Base-by-base conservation (phyloP, 2,888 invertebrate species). In the Arrhopalites spinosus region DNA sequence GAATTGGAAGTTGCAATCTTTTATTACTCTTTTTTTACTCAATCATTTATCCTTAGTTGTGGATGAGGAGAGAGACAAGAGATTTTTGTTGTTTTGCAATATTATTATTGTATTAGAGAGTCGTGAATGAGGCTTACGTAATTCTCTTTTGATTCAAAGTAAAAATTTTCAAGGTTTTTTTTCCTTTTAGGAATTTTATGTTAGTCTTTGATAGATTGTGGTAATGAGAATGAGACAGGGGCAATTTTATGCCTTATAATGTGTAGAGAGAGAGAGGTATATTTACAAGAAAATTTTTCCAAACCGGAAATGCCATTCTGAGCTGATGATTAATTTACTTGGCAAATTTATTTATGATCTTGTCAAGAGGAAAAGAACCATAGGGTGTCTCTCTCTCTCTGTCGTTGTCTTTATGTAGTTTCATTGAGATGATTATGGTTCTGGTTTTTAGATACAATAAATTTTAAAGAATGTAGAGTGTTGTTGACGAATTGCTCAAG, bases 341-440 rank as follows among this genome's bases (percentile, higher is more conserved):
- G 11, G 36, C 11, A 11, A 11, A 36, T 36, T 36, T 36, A 36
- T 36, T 36, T 36, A 11, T 36, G 36, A 36, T 36, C 5, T 36
- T 36, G 36, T 36, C 36, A 36, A 36, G 36, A 3, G 3, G 36
- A 36, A 53, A 17, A 53, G 17, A 20, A 53, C 53, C n/a, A 20
- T 20, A 53, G 53, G 23, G 17, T 53, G 27, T 63, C 25, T 63
- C 63, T 23, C 23, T 63, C 5, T 27, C 25, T 63, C 2, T 15
- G 5, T 63, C 17, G 2, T 25, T 23, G 25, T 59, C 59, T 17
- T 20, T 59, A n/a, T n/a, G n/a, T n/a, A n/a, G 7, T 23, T 61
- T 61, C 23, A 53, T 61, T 23, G 61, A 27, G 7, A 61, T 61
- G 61, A 61, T 5, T 15, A 36, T 27, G 64, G 56, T 56, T n/a